Conservation (phyloP, 1,140 invertebrate genomes). For the Papilio dardanus region DNA sequence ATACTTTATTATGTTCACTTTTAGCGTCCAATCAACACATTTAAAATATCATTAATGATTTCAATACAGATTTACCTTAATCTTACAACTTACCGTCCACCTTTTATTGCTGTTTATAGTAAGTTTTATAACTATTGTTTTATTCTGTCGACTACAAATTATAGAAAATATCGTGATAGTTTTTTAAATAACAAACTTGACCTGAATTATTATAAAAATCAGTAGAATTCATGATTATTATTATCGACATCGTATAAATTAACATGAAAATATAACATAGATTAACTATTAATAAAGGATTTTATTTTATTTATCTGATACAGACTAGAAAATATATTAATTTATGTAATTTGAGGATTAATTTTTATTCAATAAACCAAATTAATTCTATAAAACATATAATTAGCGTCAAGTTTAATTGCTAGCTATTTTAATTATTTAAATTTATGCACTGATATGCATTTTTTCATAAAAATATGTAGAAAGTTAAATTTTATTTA, state of each 20-base stretch:
- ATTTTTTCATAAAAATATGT: constrained; percentile 4
- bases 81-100: background rate
- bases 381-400: constrained; percentile 12
- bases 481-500: constrained; percentile 31
- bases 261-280: background rate
- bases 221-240: background rate
- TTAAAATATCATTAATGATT: background rate
- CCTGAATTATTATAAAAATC: background rate
- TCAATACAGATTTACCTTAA: background rate
- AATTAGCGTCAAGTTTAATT: constrained; percentile 25
- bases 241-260: background rate
- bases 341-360: constrained; percentile 16
- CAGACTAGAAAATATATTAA: constrained; percentile 23
- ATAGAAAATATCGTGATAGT: background rate
- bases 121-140: background rate
- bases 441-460: background rate
- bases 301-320: constrained; percentile 26
- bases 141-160: background rate
- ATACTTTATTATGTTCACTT: background rate
- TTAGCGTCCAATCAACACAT: background rate
- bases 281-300: background rate
- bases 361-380: constrained; percentile 22
- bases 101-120: background rate
- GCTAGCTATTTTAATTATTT: background rate
- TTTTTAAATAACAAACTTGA: constrained; percentile 6